phyloP scores from a whole-genome alignment of 2,888 invertebrate species.

The Micoletzkya japonica region DNA sequence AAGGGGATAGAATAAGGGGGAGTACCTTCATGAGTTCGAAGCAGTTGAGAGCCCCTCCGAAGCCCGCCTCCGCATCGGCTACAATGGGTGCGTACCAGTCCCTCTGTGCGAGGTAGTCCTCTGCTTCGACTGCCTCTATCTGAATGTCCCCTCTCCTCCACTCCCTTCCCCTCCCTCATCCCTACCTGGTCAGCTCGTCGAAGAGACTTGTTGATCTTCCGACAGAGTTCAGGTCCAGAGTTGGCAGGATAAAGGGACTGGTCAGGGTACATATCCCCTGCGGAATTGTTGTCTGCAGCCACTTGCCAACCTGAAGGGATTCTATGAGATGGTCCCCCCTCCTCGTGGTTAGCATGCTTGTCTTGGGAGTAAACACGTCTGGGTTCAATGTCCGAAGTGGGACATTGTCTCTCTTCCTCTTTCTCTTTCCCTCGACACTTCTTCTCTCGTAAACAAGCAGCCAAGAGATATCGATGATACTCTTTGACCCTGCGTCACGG shows the following conservation, averaged over 20 bases:
- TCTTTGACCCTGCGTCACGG: no score
- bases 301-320: constrained; percentile 65
- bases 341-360: no score
- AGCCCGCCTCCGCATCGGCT: constrained; percentile 66
- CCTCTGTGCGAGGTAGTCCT: constrained; percentile 59
- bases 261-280: constrained; percentile 65
- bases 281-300: constrained; percentile 65
- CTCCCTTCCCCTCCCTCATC: no score
- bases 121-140: constrained; percentile 59
- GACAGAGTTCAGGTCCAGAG: constrained; percentile 64
- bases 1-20: neutral
- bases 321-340: no score
- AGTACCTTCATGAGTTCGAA: constrained; percentile 64
- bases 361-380: no score
- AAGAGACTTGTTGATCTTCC: constrained; percentile 63
- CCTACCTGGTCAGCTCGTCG: constrained; percentile 63
- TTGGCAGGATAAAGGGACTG: constrained; percentile 65
- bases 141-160: constrained; percentile 33
- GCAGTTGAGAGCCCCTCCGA: constrained; percentile 65
- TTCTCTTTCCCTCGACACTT: no score
- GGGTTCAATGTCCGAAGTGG: no score
- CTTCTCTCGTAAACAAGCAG: no score
- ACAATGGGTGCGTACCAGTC: constrained; percentile 64
- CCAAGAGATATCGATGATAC: no score
- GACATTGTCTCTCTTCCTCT: no score